A percentile compares a stretch with the other conserved stretches of the same genome.
These are phyloP conservation scores for Balearica regulorum DNA, from an alignment of 2,797 vertebrate genomes.

Conservation along the genomic window DNA sequence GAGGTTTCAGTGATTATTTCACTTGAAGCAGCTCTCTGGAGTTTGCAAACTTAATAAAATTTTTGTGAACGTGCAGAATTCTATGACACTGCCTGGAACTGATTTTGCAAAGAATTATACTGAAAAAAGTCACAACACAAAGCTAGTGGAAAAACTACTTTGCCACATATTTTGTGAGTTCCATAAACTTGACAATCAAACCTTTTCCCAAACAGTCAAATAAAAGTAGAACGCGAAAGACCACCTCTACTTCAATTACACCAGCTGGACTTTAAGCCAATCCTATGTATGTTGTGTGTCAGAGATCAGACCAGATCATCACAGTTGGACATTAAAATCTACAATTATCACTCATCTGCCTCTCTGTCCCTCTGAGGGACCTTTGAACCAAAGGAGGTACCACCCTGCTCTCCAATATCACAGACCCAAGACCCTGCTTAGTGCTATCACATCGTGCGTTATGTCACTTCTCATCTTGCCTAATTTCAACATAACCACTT, in stretches of 20 bases:
- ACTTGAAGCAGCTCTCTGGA: neutral
- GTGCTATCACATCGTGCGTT: rapidly evolving
- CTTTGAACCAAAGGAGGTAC: neutral
- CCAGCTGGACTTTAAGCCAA: neutral
- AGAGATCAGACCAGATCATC: neutral
- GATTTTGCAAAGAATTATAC: neutral
- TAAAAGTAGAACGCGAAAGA: neutral
- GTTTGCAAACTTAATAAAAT: neutral
- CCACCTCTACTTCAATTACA: neutral
- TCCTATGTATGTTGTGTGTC: neutral
- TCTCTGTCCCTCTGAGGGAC: neutral
- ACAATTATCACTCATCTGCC: neutral
- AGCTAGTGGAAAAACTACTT: neutral
- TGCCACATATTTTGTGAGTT: neutral
- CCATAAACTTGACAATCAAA: neutral
- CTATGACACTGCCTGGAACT: neutral
- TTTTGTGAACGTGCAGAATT: neutral
- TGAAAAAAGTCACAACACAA: neutral
- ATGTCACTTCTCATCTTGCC: neutral
- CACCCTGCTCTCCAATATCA: neutral
- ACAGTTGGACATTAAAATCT: neutral
- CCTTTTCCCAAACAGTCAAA: neutral
- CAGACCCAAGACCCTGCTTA: neutral
- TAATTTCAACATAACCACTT: neutral
- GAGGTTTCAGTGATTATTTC: neutral